A percentile compares a stretch with the other conserved stretches of the same genome.
These are phyloP conservation scores for Stictocephala bisonia DNA, from an alignment of 2,888 invertebrate genomes.

Conservation along the genomic window DNA sequence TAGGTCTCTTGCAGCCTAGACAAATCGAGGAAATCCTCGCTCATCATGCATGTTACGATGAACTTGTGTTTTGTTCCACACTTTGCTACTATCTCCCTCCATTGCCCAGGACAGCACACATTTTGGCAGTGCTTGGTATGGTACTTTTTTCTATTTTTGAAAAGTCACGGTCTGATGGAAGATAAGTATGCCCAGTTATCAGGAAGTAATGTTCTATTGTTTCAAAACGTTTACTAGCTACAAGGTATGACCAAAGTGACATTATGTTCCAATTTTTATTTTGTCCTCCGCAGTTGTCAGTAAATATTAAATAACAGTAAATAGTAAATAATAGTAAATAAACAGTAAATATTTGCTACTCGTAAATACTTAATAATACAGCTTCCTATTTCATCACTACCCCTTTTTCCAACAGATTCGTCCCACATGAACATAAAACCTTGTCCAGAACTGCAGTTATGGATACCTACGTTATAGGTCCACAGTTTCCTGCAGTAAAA, in stretches of 20 bases:
- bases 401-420: conserved; percentile 7
- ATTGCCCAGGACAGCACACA: conserved; percentile 1
- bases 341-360: neutral
- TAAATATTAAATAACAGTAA: neutral
- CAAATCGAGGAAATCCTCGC: conserved; percentile 24
- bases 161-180: conserved; percentile 26
- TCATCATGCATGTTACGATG: conserved; percentile 8
- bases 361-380: conserved; percentile 4
- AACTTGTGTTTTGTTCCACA: conserved; percentile 18
- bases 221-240: conserved; percentile 7
- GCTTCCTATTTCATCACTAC: conserved; percentile 32
- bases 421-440: conserved; percentile 39
- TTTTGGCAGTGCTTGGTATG: conserved; percentile 17
- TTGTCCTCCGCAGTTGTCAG: conserved; percentile 2
- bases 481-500: conserved; percentile 29
- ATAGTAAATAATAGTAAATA: too few relatives aligned
- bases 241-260: too few relatives aligned
- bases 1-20: too few relatives aligned
- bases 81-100: conserved; percentile 26
- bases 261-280: neutral
- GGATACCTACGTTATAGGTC: conserved; percentile 28
- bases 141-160: conserved; percentile 32
- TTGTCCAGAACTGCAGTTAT: conserved; percentile 9
- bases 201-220: conserved; percentile 35
- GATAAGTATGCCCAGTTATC: conserved; percentile 31